Evolutionary conservation across 2,797 vertebrate genomes (phyloP), one percentile per base, ranked within the genome.

Genomic region (Sebastes steindachneri): DNA sequence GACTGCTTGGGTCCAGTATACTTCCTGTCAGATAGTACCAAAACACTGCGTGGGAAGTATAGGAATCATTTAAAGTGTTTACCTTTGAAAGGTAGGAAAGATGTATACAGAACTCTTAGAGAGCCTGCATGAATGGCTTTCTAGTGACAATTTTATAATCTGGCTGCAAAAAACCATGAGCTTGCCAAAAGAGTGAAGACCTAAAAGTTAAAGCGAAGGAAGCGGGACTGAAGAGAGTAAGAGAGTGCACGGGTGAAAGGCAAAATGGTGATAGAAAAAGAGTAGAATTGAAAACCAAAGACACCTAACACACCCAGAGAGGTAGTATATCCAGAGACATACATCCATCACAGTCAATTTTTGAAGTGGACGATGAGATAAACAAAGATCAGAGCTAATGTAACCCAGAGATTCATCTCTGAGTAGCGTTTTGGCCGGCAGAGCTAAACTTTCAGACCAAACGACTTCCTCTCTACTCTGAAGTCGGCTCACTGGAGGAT

Each of bases 361-460:
- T 68, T 69, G 66, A 83, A 84, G 73, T 82, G 51, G 82, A 62
- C 4, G 11, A 23, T 73, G 84, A 75, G 72, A 82, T 90, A 88
- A 89, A 86, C 89, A 91, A 63, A 89, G 86, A 87, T 80, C 77
- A 23, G 68, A 68, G 68, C 29, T 90, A 89, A 91, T 89, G 83
- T 82, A 86, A 79, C 83, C 73, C 79, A 86, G 83, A 83, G 77
- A 82, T 82, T 82, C 68, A 82, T 68, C 64, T 75, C 71, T 71
- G 77, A 86, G 72, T 75, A 63, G 73, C 8, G 25, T 73, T 82
- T 80, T 85, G 84, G 86, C 66, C 68, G 17, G 33, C 35, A 78
- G 25, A 79, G 73, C 25, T 28, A 80, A 65, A 71, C 75, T 89
- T 79, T 79, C 72, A 51, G 69, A 73, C 70, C 67, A 86, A 83